Percentiles rank a stretch among this genome's conserved stretches.
phyloP scores from a whole-genome alignment of 2,888 invertebrate genomes.

The Leptopterna dolabrata region DNA sequence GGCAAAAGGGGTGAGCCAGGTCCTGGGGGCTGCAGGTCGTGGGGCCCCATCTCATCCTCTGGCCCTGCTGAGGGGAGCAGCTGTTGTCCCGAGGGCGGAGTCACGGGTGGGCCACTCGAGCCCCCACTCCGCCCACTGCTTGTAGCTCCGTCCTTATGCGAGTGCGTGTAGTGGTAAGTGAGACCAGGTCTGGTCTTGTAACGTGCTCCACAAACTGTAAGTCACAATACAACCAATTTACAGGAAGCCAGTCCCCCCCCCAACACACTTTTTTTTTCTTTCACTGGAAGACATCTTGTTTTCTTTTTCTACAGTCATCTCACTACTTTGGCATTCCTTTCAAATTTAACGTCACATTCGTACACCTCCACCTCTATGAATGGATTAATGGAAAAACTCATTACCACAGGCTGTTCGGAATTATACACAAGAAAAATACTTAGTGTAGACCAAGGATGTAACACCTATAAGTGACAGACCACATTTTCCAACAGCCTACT shows the following conservation, averaged over 20 bases:
- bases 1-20: conserved; percentile 67
- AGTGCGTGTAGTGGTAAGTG: conserved; percentile 95
- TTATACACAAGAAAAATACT: neutral
- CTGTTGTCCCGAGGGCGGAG: conserved; percentile 37
- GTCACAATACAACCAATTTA: conserved; percentile 57
- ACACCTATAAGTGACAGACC: neutral
- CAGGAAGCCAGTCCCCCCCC: conserved; percentile 54
- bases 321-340: conserved; percentile 16
- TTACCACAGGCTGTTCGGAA: neutral
- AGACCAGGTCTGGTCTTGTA: conserved; percentile 97
- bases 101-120: conserved; percentile 54
- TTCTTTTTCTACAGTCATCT: conserved; percentile 8
- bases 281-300: neutral
- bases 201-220: conserved; percentile 90
- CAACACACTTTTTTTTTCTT: neutral
- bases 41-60: conserved; percentile 16
- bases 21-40: conserved; percentile 59
- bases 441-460: too few relatives aligned
- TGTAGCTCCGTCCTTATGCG: conserved; percentile 72
- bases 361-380: conserved; percentile 8
- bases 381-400: neutral
- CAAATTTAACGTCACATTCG: conserved; percentile 22
- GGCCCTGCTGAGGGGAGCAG: conserved; percentile 65
- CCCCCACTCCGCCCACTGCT: conserved; percentile 60
- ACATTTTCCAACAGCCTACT: neutral